Evolutionary conservation across 2,113 vertebrate genomes (phyloP), one percentile per base, ranked within the genome.

Genomic region (Mesoclemmys tuberculata): DNA sequence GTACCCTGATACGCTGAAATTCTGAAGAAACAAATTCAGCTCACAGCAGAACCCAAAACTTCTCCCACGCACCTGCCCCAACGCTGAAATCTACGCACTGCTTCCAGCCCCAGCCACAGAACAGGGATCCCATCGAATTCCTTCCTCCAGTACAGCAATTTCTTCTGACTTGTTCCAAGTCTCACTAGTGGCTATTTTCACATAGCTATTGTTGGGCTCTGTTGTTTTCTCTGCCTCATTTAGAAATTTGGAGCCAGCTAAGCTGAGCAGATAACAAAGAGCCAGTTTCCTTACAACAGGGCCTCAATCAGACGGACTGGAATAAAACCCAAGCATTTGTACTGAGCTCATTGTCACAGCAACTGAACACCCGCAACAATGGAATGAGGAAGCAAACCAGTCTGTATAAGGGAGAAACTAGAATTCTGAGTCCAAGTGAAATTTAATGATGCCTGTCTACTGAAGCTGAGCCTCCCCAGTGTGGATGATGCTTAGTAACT

Each of bases 401-500:
- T 27, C 41, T 77, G 52, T 6, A 31, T 90, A 84, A 75, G 83
- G 88, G 41, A 75, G 24, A 96, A 95, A 96, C 95, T 6, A 93
- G 89, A 93, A 80, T 31, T 46, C 46, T 27, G 52, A 87, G 82
- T 14, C 19, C 71, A 22, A 14, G 51, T 27, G 61, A 55, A 91
- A 87, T 24, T 46, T 75, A 35, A 64, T 82, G 35, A 41, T 0
- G 1, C 38, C 78, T 8, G 7, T 44, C 71, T n/a, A 85, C 83
- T 82, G 81, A 87, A 83, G 13, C 26, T 46, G 64, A 93, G 44
- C 61, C 31, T 1, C 24, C 29, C 80, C 58, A 87, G 71, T 35
- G 84, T 71, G 4, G 35, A 89, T 38, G 22, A 1, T 10, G 14
- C 35, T 61, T 54, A 49, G 35, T 11, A 24, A 89, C 81, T 51